Percentiles rank a stretch among this genome's conserved stretches.
Conservation (phyloP, 2,113 vertebrate genomes). For the Chaetorhynchus papuensis region DNA sequence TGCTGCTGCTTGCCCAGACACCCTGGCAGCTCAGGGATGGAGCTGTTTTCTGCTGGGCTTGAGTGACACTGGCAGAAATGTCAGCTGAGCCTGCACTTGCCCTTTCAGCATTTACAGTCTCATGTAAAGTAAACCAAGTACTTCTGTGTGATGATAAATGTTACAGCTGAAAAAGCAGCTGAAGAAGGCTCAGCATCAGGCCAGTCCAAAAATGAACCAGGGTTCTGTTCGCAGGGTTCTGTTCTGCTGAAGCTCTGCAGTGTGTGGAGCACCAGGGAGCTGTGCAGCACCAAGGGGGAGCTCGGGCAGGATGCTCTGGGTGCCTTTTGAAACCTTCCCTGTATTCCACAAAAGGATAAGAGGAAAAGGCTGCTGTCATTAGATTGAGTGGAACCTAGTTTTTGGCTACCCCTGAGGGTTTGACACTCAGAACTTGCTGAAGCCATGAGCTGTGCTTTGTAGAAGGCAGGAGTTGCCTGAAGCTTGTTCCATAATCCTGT, state of each 20-base stretch:
- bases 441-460: not conserved
- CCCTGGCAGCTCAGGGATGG: not conserved
- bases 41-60: not conserved
- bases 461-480: not conserved
- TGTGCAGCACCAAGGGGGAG: not conserved
- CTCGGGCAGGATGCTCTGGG: not conserved
- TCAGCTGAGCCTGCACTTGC: slow-evolving; percentile 36
- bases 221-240: not conserved
- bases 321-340: not conserved
- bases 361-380: not conserved
- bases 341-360: not conserved
- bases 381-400: not conserved
- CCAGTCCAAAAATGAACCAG: not conserved
- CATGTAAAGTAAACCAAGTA: slow-evolving; percentile 1
- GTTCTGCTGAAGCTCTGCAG: not conserved
- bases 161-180: slow-evolving; percentile 15
- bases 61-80: slow-evolving; percentile 36
- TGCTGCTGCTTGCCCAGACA: not conserved
- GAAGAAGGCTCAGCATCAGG: not conserved
- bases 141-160: not conserved
- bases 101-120: slow-evolving; percentile 38
- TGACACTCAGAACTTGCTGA: not conserved
- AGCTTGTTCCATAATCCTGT: not conserved
- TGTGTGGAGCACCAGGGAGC: not conserved
- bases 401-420: not conserved